Percentiles rank a stretch among this genome's conserved stretches.
Conservation (phyloP, 2,113 vertebrate genomes). For the Phrynocephalus versicolor region DNA sequence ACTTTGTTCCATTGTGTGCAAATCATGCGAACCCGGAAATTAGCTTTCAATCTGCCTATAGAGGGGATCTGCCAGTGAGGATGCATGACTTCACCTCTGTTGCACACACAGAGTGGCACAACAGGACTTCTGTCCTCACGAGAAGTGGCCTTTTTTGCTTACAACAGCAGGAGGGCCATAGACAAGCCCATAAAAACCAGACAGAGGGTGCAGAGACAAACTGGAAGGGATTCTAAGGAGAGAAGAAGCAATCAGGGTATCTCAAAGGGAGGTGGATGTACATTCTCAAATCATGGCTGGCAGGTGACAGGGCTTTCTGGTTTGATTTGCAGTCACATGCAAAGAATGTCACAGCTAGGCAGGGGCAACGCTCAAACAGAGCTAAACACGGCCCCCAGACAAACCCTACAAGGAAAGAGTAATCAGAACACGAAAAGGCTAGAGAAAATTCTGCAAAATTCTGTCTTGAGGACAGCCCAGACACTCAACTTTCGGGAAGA, state of each 20-base stretch:
- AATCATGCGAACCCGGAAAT: no score
- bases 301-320: not conserved
- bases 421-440: not conserved
- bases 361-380: not conserved
- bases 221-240: not conserved
- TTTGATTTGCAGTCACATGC: not conserved
- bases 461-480: not conserved
- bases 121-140: no score
- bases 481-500: not conserved
- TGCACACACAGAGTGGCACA: no score
- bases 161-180: not conserved
- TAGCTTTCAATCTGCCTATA: no score
- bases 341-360: not conserved
- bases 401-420: not conserved
- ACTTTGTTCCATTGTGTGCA: no score
- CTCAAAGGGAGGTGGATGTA: not conserved
- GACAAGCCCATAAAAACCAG: not conserved
- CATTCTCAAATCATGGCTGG: not conserved
- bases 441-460: not conserved
- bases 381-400: not conserved
- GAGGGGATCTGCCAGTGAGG: no score
- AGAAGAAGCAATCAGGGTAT: not conserved
- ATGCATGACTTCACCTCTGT: no score
- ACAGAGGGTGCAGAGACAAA: not conserved
- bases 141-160: not conserved